Evolutionary conservation across 2,888 invertebrate genomes (phyloP), one percentile per base, ranked within the genome.

Genomic region (Hybos culiciformis): DNA sequence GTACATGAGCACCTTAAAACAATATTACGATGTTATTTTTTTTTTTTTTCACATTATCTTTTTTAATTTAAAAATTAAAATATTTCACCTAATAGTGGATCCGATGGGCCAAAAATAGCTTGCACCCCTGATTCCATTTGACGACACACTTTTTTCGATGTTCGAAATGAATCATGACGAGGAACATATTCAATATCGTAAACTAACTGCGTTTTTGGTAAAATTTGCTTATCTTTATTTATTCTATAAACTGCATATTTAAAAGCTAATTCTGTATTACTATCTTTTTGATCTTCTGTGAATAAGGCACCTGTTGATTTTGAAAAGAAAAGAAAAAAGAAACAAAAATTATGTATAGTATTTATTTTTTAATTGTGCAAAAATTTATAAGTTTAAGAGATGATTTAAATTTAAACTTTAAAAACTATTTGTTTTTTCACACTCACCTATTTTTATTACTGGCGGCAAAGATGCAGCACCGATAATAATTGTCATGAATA

Each of bases 171-270:
- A 68, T 94, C 93, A 57, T 88, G 83, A 42, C 78, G 77, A 3
- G 85, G 82, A 34, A 88, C 83, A 62, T 91, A 87, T 66, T 90
- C 85, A 53, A 92, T 88, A 58, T 93, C 90, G 63, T 91, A 92
- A n/a, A 90, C 81, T 32, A 94, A 71, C 3, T 90, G 86, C 1
- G 84, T 86, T 57, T 88, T 83, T 0, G 91, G 83, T 43, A 93
- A 70, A 14, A 93, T 69, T 47, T 72, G 75, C 43, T 82, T 74
- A 56, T 92, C 90, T 58, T 88, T 85, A 69, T 94, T 94, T 58
- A 94, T 86, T 51, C 85, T 77, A 67, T 92, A 90, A 12, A 93
- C 87, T 7, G 93, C 92, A 70, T 91, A 92, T 59, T 91, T 91
- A 69, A 94, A 93, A 2, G 93, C 91, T 51, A 90, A 70, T 65